Evolutionary conservation across 2,797 vertebrate genomes (phyloP).

Genomic region (Smutsia gigantea): DNA sequence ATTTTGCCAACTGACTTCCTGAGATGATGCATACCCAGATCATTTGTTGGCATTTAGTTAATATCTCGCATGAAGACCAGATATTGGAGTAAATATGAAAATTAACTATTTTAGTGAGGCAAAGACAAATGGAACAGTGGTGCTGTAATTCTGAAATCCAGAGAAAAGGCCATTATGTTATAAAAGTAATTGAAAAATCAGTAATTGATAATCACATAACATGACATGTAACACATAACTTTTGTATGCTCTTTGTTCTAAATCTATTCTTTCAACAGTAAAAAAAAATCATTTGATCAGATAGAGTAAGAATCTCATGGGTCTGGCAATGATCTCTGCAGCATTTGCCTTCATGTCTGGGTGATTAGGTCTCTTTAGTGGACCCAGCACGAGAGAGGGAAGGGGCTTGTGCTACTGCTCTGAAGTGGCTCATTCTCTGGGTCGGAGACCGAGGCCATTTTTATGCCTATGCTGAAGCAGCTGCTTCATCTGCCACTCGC

Average conservation of each 20-base stretch:
- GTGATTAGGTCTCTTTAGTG: neutral
- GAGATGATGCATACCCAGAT: slow-evolving; percentile 76
- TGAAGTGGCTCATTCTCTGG: neutral
- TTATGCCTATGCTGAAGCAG: neutral
- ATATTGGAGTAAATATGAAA: slow-evolving; percentile 54
- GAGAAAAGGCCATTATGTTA: neutral
- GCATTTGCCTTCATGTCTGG: neutral
- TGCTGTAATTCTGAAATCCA: slow-evolving; percentile 42
- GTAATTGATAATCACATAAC: neutral
- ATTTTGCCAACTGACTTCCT: slow-evolving; percentile 87
- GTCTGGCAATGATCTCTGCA: neutral
- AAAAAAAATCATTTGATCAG: neutral
- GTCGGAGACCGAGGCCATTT: neutral
- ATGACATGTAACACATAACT: neutral
- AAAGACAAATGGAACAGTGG: slow-evolving; percentile 13
- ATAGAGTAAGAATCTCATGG: neutral
- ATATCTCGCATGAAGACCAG: slow-evolving; percentile 46
- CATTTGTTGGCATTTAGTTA: slow-evolving; percentile 74
- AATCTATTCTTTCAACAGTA: neutral
- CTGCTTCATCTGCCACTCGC: neutral
- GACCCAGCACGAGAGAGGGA: neutral
- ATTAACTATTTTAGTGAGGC: neutral
- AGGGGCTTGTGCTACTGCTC: neutral
- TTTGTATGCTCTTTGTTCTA: neutral
- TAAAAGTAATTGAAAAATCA: slow-evolving; percentile 1